These are phyloP conservation scores for Brachypalpus laphriformis DNA, from an alignment of 2,888 invertebrate genomes.

Conservation along the genomic window DNA sequence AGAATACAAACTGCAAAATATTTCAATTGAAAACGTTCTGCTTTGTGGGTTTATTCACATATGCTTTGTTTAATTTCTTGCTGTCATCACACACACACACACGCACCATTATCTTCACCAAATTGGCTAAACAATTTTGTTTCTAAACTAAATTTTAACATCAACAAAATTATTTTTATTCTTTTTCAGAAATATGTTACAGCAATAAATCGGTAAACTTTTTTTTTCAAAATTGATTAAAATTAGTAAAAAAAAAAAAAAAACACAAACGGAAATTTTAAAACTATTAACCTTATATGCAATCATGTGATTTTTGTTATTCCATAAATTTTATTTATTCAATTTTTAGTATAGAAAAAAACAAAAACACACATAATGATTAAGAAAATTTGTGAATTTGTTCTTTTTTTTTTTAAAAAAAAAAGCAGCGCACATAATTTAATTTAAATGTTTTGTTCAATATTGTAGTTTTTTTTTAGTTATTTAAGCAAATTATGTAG, in stretches of 20 bases:
- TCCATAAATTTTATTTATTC: constrained; percentile 66
- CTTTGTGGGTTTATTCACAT: constrained; percentile 20
- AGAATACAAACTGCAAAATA: neutral
- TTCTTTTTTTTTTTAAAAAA: constrained; percentile 51
- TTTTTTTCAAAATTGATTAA: constrained; percentile 46
- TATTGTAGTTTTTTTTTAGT: constrained; percentile 21
- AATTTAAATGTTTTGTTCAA: constrained; percentile 22
- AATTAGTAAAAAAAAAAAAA: neutral
- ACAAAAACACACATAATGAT: constrained; percentile 39
- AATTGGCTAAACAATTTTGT: constrained; percentile 49
- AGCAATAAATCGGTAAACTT: constrained; percentile 73
- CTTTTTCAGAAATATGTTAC: constrained; percentile 74
- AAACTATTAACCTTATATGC: constrained; percentile 35
- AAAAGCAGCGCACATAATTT: constrained; percentile 14
- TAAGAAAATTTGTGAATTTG: constrained; percentile 74
- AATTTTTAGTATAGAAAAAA: constrained; percentile 31
- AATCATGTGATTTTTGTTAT: constrained; percentile 70
- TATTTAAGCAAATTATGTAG: constrained; percentile 37
- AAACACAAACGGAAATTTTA: constrained; percentile 9
- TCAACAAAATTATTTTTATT: constrained; percentile 57
- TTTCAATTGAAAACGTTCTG: neutral
- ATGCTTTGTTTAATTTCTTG: constrained; percentile 2
- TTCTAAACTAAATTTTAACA: constrained; percentile 32
- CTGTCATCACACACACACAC: neutral
- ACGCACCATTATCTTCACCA: neutral